Base-by-base conservation (phyloP, 2,797 vertebrate genomes). In the Melanotaenia parkinsoni region DNA sequence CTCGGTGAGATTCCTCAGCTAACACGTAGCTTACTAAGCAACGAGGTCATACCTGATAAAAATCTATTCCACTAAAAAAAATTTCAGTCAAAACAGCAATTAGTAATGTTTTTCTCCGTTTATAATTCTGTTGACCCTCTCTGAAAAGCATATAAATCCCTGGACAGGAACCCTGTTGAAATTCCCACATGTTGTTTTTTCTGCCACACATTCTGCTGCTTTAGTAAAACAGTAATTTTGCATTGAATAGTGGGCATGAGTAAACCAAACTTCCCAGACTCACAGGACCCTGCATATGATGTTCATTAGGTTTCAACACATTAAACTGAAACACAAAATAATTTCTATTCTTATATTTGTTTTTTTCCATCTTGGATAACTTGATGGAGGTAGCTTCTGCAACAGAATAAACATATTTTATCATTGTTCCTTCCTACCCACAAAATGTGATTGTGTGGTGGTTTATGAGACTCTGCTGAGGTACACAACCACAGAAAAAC, bases 41-140 rank as follows among this genome's bases (percentile, higher is more conserved):
- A 40, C 83, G 81, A 89, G 72, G 76, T 89, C 86, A 88, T 14
- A 6, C 65, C 64, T 70, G 75, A 90, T 85, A 83, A 5, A 33
- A 16, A 83, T 85, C 77, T 77, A 56, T 53, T 71, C 59, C 50
- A 30, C 62, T 83, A 1, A 8, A 33, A 58, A 64, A 72, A 4
- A 71, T 74, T 73, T 72, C 62, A 76, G 81, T 85, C 79, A 89
- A 89, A 90, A 85, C 88, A 87, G 77, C 73, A 77, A 72, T 88
- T 70, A 80, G 59, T 51, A 4, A n/a, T 78, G 51, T 83, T 88
- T 82, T 72, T 56, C 66, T 82, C 78, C 67, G 71, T 63, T 4
- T 5, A n/a, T 51, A 63, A 16, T 60, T 13, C 63, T 63, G 67
- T 59, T 80, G 81, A 87, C 81, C 80, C 33, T 26, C 60, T 67